phyloP scores from a whole-genome alignment of 2,888 invertebrate species.

The Sabatieria punctata region DNA sequence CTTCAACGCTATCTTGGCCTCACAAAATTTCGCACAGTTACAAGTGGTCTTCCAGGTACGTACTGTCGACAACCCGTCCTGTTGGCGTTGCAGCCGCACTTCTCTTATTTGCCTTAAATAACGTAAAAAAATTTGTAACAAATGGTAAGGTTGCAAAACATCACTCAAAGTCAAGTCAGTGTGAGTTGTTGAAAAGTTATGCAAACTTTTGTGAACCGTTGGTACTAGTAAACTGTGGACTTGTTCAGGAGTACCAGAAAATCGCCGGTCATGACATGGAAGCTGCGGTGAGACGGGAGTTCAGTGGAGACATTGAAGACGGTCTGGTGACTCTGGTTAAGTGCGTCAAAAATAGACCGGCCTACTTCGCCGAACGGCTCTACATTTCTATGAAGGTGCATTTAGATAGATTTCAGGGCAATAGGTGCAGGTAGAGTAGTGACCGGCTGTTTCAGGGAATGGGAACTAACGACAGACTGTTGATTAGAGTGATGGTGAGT shows the following conservation, averaged over 20 bases:
- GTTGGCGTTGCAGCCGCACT: too few relatives aligned
- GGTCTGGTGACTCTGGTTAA: constrained; percentile 29
- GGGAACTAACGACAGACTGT: constrained; percentile 27
- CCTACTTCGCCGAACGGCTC: constrained; percentile 13
- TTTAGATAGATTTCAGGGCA: neutral
- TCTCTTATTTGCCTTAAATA: too few relatives aligned
- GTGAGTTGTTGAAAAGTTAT: too few relatives aligned
- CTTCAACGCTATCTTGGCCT: constrained; percentile 29
- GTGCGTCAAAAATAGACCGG: constrained; percentile 17
- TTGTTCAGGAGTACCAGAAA: constrained; percentile 32
- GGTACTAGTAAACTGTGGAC: too few relatives aligned
- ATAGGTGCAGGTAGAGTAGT: neutral
- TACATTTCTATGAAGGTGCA: constrained; percentile 20
- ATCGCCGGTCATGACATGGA: constrained; percentile 32
- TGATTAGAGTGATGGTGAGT: constrained; percentile 28
- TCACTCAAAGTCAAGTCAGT: too few relatives aligned
- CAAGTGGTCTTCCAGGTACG: constrained; percentile 31
- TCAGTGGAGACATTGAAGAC: constrained; percentile 31
- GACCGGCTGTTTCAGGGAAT: constrained; percentile 16
- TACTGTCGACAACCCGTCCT: too few relatives aligned
- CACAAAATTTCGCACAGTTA: constrained; percentile 34
- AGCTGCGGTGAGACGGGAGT: constrained; percentile 25
- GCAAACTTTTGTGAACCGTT: too few relatives aligned
- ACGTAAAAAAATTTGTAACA: too few relatives aligned
- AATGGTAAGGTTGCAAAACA: too few relatives aligned